A percentile compares a stretch with the other conserved stretches of the same genome.
These are phyloP conservation scores for Mantis religiosa DNA, from an alignment of 2,888 invertebrate genomes.

Conservation along the genomic window DNA sequence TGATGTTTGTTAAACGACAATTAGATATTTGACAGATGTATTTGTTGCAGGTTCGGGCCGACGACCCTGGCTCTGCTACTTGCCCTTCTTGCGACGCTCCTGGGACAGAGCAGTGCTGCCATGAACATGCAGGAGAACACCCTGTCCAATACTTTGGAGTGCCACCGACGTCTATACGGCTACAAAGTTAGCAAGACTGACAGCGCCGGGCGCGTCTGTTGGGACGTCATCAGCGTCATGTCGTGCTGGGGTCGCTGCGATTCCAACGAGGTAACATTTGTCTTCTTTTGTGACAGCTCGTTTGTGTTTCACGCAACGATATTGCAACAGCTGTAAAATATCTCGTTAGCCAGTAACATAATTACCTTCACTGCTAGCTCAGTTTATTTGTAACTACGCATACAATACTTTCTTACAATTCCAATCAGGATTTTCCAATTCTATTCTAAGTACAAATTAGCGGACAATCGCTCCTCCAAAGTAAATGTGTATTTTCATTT, in stretches of 20 bases:
- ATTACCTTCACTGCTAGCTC: too few species aligned
- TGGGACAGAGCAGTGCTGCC: slow-evolving; percentile 29
- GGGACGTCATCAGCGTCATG: slow-evolving; percentile 69
- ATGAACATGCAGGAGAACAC: slow-evolving; percentile 36
- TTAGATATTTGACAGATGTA: too few species aligned
- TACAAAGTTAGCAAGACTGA: slow-evolving; percentile 63
- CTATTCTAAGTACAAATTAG: too few species aligned
- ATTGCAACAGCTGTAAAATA: too few species aligned
- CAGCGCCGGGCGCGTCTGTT: slow-evolving; percentile 62
- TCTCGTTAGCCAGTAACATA: too few species aligned
- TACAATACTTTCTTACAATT: too few species aligned
- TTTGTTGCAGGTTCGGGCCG: not conserved
- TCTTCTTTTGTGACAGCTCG: not conserved
- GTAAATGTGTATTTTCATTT: too few species aligned
- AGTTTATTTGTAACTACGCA: too few species aligned
- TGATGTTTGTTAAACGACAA: too few species aligned
- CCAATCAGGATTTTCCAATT: too few species aligned
- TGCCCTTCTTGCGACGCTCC: slow-evolving; percentile 9
- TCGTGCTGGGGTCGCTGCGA: slow-evolving; percentile 82
- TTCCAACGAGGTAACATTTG: slow-evolving; percentile 65
- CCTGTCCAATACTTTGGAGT: slow-evolving; percentile 55
- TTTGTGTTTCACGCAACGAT: too few species aligned
- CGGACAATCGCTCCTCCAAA: too few species aligned
- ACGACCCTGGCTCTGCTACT: not conserved
- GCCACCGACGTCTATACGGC: slow-evolving; percentile 62